Conservation (phyloP, 2,797 vertebrate genomes). For the Vespertilio murinus region DNA sequence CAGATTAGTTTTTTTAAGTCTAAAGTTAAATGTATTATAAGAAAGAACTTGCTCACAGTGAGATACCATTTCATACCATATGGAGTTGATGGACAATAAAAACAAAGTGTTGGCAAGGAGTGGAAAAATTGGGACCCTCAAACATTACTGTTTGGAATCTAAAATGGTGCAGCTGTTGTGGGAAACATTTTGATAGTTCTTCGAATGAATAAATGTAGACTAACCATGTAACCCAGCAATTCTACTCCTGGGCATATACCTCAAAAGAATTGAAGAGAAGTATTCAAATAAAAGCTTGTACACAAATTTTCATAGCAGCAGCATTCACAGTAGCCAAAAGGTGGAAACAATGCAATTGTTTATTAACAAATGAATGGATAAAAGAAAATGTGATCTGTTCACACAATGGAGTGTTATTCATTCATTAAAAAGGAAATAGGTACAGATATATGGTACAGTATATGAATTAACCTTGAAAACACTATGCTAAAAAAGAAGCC, state of each 20-base stretch:
- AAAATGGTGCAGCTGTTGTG: neutral
- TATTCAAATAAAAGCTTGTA: neutral
- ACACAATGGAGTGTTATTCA: neutral
- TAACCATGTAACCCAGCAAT: neutral
- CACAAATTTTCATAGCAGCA: neutral
- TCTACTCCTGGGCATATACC: neutral
- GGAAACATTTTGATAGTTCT: neutral
- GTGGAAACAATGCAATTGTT: neutral
- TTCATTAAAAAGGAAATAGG: neutral
- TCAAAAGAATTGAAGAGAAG: neutral
- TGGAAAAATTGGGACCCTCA: neutral
- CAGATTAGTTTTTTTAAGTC: neutral
- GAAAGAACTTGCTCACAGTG: neutral
- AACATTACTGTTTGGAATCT: neutral
- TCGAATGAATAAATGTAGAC: neutral
- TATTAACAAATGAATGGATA: neutral
- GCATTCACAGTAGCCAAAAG: neutral
- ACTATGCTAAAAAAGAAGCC: neutral
- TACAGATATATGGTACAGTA: neutral
- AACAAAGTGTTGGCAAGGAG: neutral
- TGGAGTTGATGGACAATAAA: neutral
- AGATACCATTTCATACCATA: neutral
- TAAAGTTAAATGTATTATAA: neutral
- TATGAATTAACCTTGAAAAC: neutral
- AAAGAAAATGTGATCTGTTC: neutral